Base-by-base conservation (phyloP, 2,888 invertebrate species). In the Ennomos erosarius region DNA sequence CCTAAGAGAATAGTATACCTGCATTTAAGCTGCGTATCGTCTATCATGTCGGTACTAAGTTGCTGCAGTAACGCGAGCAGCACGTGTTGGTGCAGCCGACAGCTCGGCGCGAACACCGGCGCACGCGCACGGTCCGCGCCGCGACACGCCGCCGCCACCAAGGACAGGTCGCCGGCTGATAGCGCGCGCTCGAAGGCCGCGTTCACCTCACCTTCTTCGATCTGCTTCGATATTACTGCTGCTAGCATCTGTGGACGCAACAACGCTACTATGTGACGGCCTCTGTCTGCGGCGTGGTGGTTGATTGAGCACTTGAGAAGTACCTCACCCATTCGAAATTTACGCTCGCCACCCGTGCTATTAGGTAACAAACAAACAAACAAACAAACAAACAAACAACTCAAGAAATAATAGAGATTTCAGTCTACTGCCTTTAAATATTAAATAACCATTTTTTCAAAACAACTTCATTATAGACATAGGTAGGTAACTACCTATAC, bases 51-150 rank as follows among this genome's bases (percentile, higher is more conserved):
- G 0, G 97, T 96, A 12, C 98, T 97, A 13, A 99, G 94, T 85
- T 99, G 99, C 81, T 99, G 98, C 64, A 99, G 96, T 35, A 99
- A 94, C 0, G 98, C 97, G 36, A 99, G 93, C 56, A 99, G 91
- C 33, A 98, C 97, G 54, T 96, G 95, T 82, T 98, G 98, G 61
- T 95, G 95, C 65, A 98, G 93, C 26, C 94, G 93, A 76, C 97
- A 97, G 5, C 94, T 93, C 49, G 93, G 69, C 33, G 92, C 87
- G 82, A 98, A 97, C 49, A 98, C 95, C 62, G 93, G 90, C 39
- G 94, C 93, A 0, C 96, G 96, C 78, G 94, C 93, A 0, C 96
- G 96, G 78, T 97, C 96, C 8, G 97, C 97, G 60, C 95, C 94
- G 71, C 97, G 96, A 81, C 99, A 97, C 9, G 97, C 96, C 63